Conservation (phyloP, 1,140 invertebrate genomes). For the Adoxophyes honmai region DNA sequence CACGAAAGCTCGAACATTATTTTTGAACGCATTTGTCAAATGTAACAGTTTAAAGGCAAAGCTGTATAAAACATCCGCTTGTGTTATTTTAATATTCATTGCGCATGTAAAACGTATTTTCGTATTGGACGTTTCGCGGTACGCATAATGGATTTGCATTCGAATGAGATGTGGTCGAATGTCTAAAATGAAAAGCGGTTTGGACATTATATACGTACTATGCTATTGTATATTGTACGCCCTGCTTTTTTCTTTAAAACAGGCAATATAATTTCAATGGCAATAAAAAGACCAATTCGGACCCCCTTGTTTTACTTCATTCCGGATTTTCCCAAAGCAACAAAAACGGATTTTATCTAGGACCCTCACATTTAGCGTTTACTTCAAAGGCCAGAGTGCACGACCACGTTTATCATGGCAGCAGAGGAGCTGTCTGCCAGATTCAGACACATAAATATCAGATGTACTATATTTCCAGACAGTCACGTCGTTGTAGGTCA, state of each 20-base stretch:
- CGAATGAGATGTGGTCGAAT: constrained; percentile 31
- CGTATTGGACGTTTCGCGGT: constrained; percentile 21
- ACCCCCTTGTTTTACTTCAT: no score
- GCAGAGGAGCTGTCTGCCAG: no score
- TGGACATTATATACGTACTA: constrained; percentile 24
- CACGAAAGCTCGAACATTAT: not conserved
- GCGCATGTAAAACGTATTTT: constrained; percentile 23
- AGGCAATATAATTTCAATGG: no score
- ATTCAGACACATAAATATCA: no score
- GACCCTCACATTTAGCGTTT: no score
- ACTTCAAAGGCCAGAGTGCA: no score
- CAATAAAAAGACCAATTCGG: no score
- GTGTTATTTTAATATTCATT: constrained; percentile 20
- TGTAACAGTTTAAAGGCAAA: not conserved
- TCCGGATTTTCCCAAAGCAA: no score
- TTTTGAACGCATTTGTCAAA: constrained; percentile 8
- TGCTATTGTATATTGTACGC: not conserved
- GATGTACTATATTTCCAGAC: no score
- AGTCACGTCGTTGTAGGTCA: no score
- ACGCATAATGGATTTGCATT: constrained; percentile 25
- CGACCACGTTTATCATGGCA: no score
- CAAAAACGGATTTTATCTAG: no score
- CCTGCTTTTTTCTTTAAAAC: not conserved
- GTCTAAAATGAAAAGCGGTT: constrained; percentile 40
- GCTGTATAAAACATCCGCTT: constrained; percentile 8